Evolutionary conservation across 2,888 invertebrate species (phyloP).

Genomic region (Hypolimnas misippus): DNA sequence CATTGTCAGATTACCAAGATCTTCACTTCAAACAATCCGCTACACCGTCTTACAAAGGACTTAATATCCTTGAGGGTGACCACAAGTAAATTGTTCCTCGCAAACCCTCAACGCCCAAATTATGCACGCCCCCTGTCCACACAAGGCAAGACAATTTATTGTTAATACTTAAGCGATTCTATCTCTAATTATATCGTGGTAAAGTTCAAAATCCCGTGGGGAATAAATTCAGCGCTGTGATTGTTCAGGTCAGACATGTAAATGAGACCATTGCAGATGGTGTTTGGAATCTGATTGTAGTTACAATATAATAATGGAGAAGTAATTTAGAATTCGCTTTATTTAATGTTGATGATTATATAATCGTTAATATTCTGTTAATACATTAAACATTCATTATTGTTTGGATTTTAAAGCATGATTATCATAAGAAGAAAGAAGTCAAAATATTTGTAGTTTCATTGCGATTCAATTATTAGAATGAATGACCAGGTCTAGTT

Average conservation of each 20-base stretch:
- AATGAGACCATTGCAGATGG: conserved; percentile 34
- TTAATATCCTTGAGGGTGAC: conserved; percentile 41
- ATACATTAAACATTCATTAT: too few species aligned
- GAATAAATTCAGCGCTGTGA: conserved; percentile 2
- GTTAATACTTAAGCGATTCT: conserved; percentile 22
- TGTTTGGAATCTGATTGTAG: conserved; percentile 34
- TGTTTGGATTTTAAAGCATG: too few species aligned
- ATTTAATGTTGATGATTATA: conserved; percentile 9
- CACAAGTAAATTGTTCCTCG: conserved; percentile 39
- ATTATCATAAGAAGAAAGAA: too few species aligned
- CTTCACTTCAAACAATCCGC: conserved; percentile 19
- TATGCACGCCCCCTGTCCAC: conserved; percentile 46
- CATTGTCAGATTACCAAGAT: conserved; percentile 23
- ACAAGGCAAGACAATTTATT: conserved; percentile 29
- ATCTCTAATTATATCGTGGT: neutral
- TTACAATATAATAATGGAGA: conserved; percentile 25
- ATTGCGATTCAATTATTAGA: too few species aligned
- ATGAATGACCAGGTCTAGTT: too few species aligned
- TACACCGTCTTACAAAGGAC: conserved; percentile 41
- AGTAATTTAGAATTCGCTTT: conserved; percentile 18
- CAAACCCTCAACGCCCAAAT: conserved; percentile 34
- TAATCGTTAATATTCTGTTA: too few species aligned
- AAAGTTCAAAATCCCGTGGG: conserved; percentile 14
- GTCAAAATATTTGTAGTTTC: too few species aligned
- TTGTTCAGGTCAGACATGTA: conserved; percentile 36